Conservation (phyloP, 2,888 invertebrate genomes). For the Cerceris ruficornis region DNA sequence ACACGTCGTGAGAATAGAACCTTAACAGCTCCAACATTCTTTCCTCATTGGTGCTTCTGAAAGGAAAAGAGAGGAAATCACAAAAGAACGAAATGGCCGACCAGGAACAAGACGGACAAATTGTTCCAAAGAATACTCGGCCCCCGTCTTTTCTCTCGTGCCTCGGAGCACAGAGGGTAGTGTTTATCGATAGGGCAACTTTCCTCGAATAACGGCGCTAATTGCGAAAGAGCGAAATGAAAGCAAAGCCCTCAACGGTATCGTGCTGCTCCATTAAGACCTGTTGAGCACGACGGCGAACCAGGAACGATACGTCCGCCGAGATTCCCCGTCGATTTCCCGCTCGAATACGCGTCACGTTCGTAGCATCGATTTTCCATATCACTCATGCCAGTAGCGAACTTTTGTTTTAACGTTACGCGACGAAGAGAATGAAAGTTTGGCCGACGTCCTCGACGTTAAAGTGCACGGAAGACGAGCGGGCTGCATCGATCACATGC, state of each 20-base stretch:
- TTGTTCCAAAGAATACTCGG: too few relatives aligned
- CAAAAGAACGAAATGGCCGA: too few relatives aligned
- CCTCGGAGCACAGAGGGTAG: neutral
- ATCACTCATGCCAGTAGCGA: conserved; percentile 26
- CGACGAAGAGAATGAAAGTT: conserved; percentile 51
- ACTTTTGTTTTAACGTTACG: conserved; percentile 53
- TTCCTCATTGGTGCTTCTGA: too few relatives aligned
- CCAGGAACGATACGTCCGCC: conserved; percentile 30
- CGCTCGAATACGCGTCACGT: conserved; percentile 42
- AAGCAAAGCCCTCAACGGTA: conserved; percentile 32
- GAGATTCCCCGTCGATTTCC: conserved; percentile 36
- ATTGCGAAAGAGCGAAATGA: conserved; percentile 38
- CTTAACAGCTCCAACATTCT: neutral
- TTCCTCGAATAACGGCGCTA: conserved; percentile 21
- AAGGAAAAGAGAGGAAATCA: too few relatives aligned
- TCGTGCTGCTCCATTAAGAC: conserved; percentile 45
- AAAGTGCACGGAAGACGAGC: conserved; percentile 41
- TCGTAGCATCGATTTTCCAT: conserved; percentile 60
- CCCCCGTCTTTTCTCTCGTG: neutral
- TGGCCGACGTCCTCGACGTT: conserved; percentile 22
- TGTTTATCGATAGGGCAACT: neutral
- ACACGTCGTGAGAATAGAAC: neutral
- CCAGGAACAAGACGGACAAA: too few relatives aligned
- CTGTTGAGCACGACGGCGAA: conserved; percentile 55
- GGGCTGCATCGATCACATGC: conserved; percentile 47